Evolutionary conservation across 2,797 vertebrate species (phyloP), one percentile per base, ranked within the genome.

Genomic region (Alfaro cultratus): DNA sequence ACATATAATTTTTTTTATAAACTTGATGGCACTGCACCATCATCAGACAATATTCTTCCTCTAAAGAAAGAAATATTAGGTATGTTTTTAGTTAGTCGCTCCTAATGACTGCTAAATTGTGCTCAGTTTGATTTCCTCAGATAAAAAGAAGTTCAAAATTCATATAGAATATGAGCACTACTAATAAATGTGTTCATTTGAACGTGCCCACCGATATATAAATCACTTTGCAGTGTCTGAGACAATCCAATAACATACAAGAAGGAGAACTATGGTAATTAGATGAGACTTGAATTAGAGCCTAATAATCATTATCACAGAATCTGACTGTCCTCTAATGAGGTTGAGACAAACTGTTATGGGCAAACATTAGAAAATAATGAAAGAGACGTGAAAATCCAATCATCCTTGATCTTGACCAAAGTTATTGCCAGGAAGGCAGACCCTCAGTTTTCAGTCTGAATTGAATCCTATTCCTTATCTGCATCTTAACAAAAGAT

Each of bases 311-410:
- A 70, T 83, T 84, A 92, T 93, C 88, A 53, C 47, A 41, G 80
- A 76, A 93, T 91, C 86, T 89, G n/a, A 83, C 80, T 79, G 81
- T 80, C 81, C 78, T 81, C 62, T 91, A 91, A 94, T 86, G 87
- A 91, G 87, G 77, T 74, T 64, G 82, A 80, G 80, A 86, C 75
- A 62, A 60, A 73, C 43, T 77, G 62, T 49, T 2, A 51, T 79
- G 71, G 78, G 75, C 76, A 47, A 62, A 62, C 55, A 62, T 60
- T 34, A 53, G 31, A 81, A 83, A 83, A 76, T 76, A 84, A 79
- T 62, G 72, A 16, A 86, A 67, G 88, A 83, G 36, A 68, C 10
- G 36, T 87, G 87, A 88, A 49, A 92, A 91, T 88, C 86, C 34
- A 39, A 74, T 82, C 81, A 86, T 85, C 82, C 57, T 82, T 85